Base-by-base conservation (phyloP, 2,113 vertebrate genomes). In the Paramisgurnus dabryanus region DNA sequence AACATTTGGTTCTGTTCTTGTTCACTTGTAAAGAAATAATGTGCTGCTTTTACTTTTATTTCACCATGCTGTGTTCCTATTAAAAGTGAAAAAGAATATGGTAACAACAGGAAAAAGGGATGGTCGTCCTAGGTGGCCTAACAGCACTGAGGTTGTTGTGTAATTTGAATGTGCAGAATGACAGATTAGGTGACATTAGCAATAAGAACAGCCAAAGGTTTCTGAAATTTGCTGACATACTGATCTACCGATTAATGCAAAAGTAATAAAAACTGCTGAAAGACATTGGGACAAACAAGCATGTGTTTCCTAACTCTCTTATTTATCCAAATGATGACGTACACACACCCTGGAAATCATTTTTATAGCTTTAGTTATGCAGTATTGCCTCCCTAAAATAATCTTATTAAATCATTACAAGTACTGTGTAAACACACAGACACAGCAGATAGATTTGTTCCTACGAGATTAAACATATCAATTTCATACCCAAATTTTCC, bases 1-100 rank as follows among this genome's bases (percentile, higher is more conserved):
- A 95, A 95, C 95, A 94, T 96, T 97, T 94, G 94, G 92, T 94
- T 95, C 91, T 91, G 91, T 92, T 95, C 94, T 94, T 95, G 93
- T 91, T 94, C 94, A 90, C 93, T 96, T 96, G 96, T 97, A 95
- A 97, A 95, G 95, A 94, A 93, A 92, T 94, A 95, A 95, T 94
- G 91, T 27, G 87, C 85, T 91, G 93, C 88, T 87, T 84, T 91
- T 90, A 90, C 90, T 91, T 85, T 87, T 72, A 85, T 90, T 90
- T 91, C 67, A 75, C 87, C 86, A 73, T 76, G 78, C 86, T 86
- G 90, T 85, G 88, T 89, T 90, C 84, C 18, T 88, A 86, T 90
- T 84, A 83, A 90, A 88, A 85, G 84, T 81, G 85, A 87, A 79
- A 80, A 40, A 63, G 22, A 79, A 82, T 43, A 40, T 68, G 63